A percentile compares a stretch with the other conserved stretches of the same genome.
These are phyloP conservation scores for Noturus placidus DNA, from an alignment of 2,113 vertebrate species.

Conservation along the genomic window DNA sequence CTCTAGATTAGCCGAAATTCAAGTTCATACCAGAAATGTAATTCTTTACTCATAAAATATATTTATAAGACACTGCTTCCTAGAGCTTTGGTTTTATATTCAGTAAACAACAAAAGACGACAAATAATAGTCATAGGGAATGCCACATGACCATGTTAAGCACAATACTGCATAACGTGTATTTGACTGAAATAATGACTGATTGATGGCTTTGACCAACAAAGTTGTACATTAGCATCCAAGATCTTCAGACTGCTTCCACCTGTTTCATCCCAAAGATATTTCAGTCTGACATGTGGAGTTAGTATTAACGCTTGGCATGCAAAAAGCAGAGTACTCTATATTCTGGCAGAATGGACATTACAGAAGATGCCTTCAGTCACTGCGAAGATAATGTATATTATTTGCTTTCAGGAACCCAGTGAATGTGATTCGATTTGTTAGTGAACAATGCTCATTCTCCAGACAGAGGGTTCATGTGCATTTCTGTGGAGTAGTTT, in stretches of 20 bases:
- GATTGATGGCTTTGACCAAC: background rate
- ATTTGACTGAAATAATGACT: background rate
- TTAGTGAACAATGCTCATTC: background rate
- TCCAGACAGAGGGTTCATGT: background rate
- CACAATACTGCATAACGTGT: background rate
- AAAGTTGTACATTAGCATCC: background rate
- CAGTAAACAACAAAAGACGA: background rate
- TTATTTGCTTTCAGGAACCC: background rate
- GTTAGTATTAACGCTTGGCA: background rate
- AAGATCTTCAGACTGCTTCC: background rate
- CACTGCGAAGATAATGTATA: background rate
- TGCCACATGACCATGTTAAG: background rate
- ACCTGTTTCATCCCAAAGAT: background rate
- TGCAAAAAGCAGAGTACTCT: background rate
- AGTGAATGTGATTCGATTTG: background rate
- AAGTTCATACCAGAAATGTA: background rate
- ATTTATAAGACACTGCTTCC: background rate
- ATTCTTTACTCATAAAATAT: background rate
- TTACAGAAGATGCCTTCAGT: background rate
- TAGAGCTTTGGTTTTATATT: background rate
- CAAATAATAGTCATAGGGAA: background rate
- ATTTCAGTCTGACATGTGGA: slow-evolving; percentile 7
- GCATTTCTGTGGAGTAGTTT: background rate
- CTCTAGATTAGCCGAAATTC: background rate
- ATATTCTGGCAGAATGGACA: background rate